These are phyloP conservation scores for Xylota sylvarum DNA, from an alignment of 2,888 invertebrate genomes.

Conservation along the genomic window DNA sequence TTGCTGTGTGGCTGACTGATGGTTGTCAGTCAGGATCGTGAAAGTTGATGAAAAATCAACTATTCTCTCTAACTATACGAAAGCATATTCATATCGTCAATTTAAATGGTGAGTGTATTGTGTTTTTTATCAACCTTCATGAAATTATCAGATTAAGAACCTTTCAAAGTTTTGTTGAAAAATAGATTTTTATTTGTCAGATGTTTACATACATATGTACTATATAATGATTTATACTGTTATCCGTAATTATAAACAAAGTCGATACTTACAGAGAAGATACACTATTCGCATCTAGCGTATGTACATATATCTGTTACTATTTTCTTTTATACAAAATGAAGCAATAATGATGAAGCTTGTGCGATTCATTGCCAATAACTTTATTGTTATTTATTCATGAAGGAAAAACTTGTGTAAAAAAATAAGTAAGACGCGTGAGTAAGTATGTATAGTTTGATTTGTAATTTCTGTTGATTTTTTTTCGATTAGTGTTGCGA, in stretches of 20 bases:
- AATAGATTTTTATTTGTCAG: no score
- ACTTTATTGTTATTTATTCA: no score
- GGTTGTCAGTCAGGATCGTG: not conserved
- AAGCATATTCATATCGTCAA: not conserved
- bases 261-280: conserved; percentile 24
- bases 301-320: not conserved
- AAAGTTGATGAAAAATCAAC: not conserved
- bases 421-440: not conserved
- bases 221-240: no score
- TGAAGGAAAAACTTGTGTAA: not conserved
- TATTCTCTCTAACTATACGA: not conserved
- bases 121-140: no score
- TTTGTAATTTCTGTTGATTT: not conserved
- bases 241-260: not conserved
- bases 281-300: conserved; percentile 4
- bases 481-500: not conserved
- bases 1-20: no score
- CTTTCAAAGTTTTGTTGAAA: no score
- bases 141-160: no score
- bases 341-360: not conserved
- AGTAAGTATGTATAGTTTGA: not conserved
- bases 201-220: no score
- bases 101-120: no score
- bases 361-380: conserved; percentile 9
- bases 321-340: not conserved